Base-by-base conservation (phyloP, 2,888 invertebrate genomes). In the Lapara coniferarum region DNA sequence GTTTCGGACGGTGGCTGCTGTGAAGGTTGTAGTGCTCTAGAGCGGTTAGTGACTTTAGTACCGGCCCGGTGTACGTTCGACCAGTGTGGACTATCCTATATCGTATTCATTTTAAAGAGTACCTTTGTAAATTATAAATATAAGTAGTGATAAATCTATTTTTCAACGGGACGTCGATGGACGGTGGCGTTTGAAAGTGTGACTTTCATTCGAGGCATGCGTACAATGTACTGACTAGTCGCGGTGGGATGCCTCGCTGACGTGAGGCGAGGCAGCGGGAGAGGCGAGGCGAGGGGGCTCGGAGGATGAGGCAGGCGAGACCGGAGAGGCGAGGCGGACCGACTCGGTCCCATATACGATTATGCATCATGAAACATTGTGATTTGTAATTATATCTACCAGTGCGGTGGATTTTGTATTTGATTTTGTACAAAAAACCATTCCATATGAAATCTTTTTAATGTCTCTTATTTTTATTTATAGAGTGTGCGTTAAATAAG, bases 101-200 rank as follows among this genome's bases (percentile, higher is more conserved):
- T 88, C 86, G 88, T 88, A 86, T 89, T 89, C 87, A 87, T 84
- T 90, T 88, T 88, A 88, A 89, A 90, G 90, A 91, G 89, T 92
- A 92, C 88, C 83, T 92, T 91, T 93, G 93, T 93, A 93, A 88
- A 92, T 90, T 92, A 87, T 93, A 92, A 87, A 88, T 85, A 89
- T 93, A 92, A 90, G 92, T 93, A 93, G 93, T 90, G 89, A 90
- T 88, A 88, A 90, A 90, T 92, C 90, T 93, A 93, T 93, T 92
- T 93, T 92, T 91, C 89, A 88, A 92, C 86, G 86, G 85, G 83
- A 84, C 78, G 85, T 81, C 79, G 81, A 79, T 77, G 79, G 77
- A 78, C 76, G 76, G 81, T 75, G 77, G 69, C 70, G 85, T 81
- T 78, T 89, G 93, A 89, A 92, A 93, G 93, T 93, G 88, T 86